Base-by-base conservation (phyloP, 2,797 vertebrate genomes). In the Eptatretus atami region DNA sequence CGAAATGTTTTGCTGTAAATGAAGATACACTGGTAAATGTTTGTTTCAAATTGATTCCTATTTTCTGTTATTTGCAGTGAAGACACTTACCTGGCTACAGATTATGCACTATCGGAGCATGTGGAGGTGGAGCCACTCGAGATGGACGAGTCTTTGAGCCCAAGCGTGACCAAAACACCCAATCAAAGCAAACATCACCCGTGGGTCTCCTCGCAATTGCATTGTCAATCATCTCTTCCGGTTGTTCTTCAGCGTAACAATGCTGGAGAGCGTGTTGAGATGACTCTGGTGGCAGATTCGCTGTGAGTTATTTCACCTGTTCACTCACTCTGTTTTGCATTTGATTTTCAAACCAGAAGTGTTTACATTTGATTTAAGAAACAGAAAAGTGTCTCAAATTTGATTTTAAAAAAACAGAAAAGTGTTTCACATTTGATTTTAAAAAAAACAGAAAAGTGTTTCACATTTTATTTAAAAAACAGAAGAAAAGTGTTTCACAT, bases 31-130 rank as follows among this genome's bases (percentile, higher is more conserved):
- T 52, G 53, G 15, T 52, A 24, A 15, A 31, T 64, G 61, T 65
- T 53, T 19, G 19, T 19, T 54, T 66, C 66, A 69, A 64, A 64
- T 65, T 64, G 65, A 53, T 60, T 15, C 9, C 15, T 3, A 13
- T 52, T 13, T 19, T 6, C 13, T 44, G 3, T 12, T 13, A 19
- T 15, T 54, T 63, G 65, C 70, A 96, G 92, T 10, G 92, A 98
- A 64, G 92, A 98, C 69, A 94, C 82, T 10, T 94, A 94, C 71
- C 77, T 77, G 0, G 92, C 95, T 67, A 90, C 79, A 0, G 87
- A 87, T 67, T 85, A 95, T 44, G 78, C 82, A 1, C 71, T 95
- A 68, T 71, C 82, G 69, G 78, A 87, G 55, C 81, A 87, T 71
- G 83, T 96, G 66, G 71, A 76, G 73, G 86, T 96, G 65, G 75